Base-by-base conservation (phyloP, 2,888 invertebrate genomes). In the Pachliopta kotzebuea region DNA sequence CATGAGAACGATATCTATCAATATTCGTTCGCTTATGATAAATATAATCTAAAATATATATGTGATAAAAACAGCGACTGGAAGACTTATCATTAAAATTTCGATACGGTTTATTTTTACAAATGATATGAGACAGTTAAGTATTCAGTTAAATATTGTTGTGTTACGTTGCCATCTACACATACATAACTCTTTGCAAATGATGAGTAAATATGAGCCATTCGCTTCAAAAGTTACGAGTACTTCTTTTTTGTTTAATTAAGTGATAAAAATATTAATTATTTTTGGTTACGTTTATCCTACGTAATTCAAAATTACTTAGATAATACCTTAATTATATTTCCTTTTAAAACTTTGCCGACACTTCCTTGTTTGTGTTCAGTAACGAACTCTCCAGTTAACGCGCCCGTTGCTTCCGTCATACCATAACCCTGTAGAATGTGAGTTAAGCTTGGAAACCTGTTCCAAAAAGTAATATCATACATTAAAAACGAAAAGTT, bases 371-470 rank as follows among this genome's bases (percentile, higher is more conserved):
- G 72, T 69, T 73, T 83, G n/a, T 64, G 56, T 1, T 60, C 57
- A 24, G 49, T 65, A 4, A 80, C 76, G 3, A 65, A 62, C 63
- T 86, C 85, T 65, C 78, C 72, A 24, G 79, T 80, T 0, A 85
- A 20, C 3, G 69, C 74, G 65, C 87, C 88, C 11, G 81, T 68
- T 0, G 79, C 65, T 73, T 88, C 87, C 23, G 88, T 86, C 83
- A 86, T 82, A n/a, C 87, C 87, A 54, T 85, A 88, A 0, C 83
- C 84, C 81, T 88, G 85, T 54, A 84, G 63, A 7, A 85, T 69
- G 37, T 76, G 67, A 57, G 69, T 73, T 42, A 86, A 67, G 17
- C 79, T 76, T 3, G 78, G 77, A 64, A 83, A 83, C 65, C 87
- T 87, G 70, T 11, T 64, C n/a, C 21, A 52, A 52, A 62, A 56